phyloP scores from a whole-genome alignment of 1,140 invertebrate genomes.

The Macrotrachela quadricornifera region DNA sequence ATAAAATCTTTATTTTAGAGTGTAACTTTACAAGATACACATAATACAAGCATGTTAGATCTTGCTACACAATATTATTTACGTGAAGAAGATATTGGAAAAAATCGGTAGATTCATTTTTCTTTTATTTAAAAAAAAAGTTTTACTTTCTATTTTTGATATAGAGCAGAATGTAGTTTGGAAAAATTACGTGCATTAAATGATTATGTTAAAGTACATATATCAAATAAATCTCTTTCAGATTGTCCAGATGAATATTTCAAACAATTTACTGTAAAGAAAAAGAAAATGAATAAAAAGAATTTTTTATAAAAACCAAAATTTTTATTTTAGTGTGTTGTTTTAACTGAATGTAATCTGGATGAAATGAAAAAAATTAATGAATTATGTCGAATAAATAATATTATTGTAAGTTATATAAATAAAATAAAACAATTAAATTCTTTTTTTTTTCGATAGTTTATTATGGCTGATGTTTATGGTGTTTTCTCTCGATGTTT shows the following conservation, averaged over 20 bases:
- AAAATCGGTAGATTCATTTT: slow-evolving; percentile 2
- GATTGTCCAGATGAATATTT: too few species aligned
- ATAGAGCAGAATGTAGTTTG: slow-evolving; percentile 61
- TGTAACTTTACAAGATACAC: background rate
- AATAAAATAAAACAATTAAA: background rate
- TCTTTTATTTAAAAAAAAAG: slow-evolving; percentile 19
- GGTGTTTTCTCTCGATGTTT: slow-evolving; percentile 26
- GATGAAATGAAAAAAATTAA: slow-evolving; percentile 52
- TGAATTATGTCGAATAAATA: slow-evolving; percentile 49
- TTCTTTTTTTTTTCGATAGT: slow-evolving; percentile 15
- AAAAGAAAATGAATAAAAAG: slow-evolving; percentile 41
- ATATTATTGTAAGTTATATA: slow-evolving; percentile 30
- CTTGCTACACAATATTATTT: background rate
- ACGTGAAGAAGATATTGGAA: slow-evolving; percentile 1
- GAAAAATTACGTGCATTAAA: slow-evolving; percentile 57
- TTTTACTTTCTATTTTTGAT: background rate
- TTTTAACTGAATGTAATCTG: slow-evolving; percentile 39
- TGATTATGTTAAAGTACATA: slow-evolving; percentile 63
- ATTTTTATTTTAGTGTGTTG: slow-evolving; percentile 55
- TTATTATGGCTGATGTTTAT: slow-evolving; percentile 24
- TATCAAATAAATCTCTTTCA: slow-evolving; percentile 39
- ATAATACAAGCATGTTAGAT: background rate
- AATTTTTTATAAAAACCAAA: slow-evolving; percentile 45
- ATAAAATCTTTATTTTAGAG: too few species aligned
- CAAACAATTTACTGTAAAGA: slow-evolving; percentile 6